phyloP scores from a whole-genome alignment of 1,140 invertebrate species.

The Druon quercuslanigerum region DNA sequence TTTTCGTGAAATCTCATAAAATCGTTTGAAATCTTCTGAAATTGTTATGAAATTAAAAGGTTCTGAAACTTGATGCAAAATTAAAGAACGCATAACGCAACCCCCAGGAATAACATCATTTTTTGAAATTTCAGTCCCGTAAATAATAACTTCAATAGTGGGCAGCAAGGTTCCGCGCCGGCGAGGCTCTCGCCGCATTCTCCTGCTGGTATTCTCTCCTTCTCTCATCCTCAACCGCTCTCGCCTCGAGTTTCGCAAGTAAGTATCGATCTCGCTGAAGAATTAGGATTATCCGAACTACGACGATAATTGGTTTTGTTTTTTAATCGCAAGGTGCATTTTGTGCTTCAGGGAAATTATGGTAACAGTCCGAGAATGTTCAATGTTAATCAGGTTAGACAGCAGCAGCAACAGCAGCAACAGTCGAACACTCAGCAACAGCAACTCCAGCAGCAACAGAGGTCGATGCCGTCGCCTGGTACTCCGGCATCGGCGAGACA shows the following conservation, averaged over 20 bases:
- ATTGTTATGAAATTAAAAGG: no score
- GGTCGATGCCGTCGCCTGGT: constrained; percentile 77
- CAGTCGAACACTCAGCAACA: constrained; percentile 49
- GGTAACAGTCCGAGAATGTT: constrained; percentile 71
- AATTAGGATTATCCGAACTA: constrained; percentile 13
- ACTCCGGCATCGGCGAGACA: constrained; percentile 75
- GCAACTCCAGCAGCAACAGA: constrained; percentile 59
- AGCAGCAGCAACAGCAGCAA: constrained; percentile 56
- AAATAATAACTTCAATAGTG: constrained; percentile 72
- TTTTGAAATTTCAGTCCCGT: constrained; percentile 62
- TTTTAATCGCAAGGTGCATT: constrained; percentile 27
- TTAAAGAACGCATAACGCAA: no score
- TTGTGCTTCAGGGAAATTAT: constrained; percentile 66
- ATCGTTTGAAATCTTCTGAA: no score
- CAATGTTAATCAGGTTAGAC: constrained; percentile 71
- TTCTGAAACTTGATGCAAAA: no score
- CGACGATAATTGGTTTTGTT: background rate
- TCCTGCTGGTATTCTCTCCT: constrained; percentile 68
- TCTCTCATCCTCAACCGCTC: constrained; percentile 72
- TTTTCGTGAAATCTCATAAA: no score
- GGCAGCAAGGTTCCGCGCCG: constrained; percentile 69
- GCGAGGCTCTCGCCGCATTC: constrained; percentile 72
- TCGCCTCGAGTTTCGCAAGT: constrained; percentile 73
- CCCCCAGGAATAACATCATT: no score
- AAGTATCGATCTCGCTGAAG: constrained; percentile 41